These are phyloP conservation scores for Xanthostigma xanthostigma DNA, from an alignment of 2,888 invertebrate genomes.

Conservation along the genomic window DNA sequence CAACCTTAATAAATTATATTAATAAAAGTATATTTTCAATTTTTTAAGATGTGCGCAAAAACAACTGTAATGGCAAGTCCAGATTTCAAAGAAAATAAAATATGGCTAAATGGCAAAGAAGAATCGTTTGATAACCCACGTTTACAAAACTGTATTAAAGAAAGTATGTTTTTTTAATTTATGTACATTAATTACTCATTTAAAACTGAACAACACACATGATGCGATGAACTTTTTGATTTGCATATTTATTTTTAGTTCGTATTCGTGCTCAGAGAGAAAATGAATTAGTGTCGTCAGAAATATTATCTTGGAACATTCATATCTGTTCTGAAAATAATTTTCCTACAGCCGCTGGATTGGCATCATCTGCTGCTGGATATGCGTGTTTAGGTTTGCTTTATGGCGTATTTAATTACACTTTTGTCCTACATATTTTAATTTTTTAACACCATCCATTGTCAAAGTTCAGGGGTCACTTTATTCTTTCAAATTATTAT, in stretches of 20 bases:
- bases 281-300: constrained; percentile 16
- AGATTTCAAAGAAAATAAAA: constrained; percentile 53
- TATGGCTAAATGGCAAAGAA: constrained; percentile 84
- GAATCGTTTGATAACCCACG: constrained; percentile 58
- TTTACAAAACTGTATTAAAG: constrained; percentile 57
- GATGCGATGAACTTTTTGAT: neutral
- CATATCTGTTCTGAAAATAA: constrained; percentile 85
- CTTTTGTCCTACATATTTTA: neutral
- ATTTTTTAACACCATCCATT: neutral
- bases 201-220: neutral
- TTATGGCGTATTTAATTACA: neutral
- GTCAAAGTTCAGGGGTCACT: neutral
- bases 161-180: constrained; percentile 35
- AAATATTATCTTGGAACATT: constrained; percentile 51
- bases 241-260: constrained; percentile 26
- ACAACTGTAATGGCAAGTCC: constrained; percentile 70
- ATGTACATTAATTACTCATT: neutral
- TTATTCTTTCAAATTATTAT: too few species aligned
- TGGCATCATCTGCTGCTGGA: constrained; percentile 97
- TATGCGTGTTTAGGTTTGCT: constrained; percentile 71
- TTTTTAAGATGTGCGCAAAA: constrained; percentile 67
- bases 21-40: constrained; percentile 1
- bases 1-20: constrained; percentile 1
- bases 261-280: constrained; percentile 27
- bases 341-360: constrained; percentile 95